Percentiles rank a stretch among this genome's conserved stretches.
Evolutionary conservation across 1,140 invertebrate genomes (phyloP).

Genomic region (Drosophila ercepeae): DNA sequence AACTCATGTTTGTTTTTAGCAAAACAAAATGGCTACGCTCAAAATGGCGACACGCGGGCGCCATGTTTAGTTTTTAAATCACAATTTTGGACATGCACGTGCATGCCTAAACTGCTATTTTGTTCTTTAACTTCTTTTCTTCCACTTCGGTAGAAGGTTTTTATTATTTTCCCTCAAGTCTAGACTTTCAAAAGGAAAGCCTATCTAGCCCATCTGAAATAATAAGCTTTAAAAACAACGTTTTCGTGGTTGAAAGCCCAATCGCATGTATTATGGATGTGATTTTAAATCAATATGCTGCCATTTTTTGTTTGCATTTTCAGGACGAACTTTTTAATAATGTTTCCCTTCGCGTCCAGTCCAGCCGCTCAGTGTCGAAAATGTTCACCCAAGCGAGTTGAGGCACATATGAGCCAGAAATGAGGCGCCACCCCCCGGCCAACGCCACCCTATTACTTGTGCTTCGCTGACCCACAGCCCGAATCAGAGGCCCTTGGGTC

Average conservation of each 20-base stretch:
- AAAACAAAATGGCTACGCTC: too few species aligned
- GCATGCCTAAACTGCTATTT: too few species aligned
- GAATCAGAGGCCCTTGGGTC: slow-evolving; percentile 65
- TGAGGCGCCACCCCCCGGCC: slow-evolving; percentile 25
- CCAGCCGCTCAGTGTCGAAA: slow-evolving; percentile 63
- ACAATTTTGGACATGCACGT: too few species aligned
- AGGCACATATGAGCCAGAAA: slow-evolving; percentile 36
- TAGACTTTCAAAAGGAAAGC: too few species aligned
- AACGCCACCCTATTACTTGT: slow-evolving; percentile 55
- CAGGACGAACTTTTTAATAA: slow-evolving; percentile 34
- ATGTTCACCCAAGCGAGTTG: slow-evolving; percentile 56
- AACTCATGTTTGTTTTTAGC: too few species aligned
- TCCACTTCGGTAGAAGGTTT: too few species aligned
- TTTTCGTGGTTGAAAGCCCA: neutral
- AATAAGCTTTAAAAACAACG: too few species aligned
- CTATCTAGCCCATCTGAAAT: too few species aligned
- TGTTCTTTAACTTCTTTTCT: too few species aligned
- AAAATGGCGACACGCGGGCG: too few species aligned
- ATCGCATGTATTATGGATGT: slow-evolving; percentile 65
- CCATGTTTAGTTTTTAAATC: too few species aligned
- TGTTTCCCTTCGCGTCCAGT: slow-evolving; percentile 22
- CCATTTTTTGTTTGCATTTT: slow-evolving; percentile 32
- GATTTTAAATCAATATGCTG: slow-evolving; percentile 31
- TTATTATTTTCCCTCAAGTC: too few species aligned
- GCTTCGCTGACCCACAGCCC: slow-evolving; percentile 68